Conservation (phyloP, 2,888 invertebrate species). For the Zygothrica quintamaculata region DNA sequence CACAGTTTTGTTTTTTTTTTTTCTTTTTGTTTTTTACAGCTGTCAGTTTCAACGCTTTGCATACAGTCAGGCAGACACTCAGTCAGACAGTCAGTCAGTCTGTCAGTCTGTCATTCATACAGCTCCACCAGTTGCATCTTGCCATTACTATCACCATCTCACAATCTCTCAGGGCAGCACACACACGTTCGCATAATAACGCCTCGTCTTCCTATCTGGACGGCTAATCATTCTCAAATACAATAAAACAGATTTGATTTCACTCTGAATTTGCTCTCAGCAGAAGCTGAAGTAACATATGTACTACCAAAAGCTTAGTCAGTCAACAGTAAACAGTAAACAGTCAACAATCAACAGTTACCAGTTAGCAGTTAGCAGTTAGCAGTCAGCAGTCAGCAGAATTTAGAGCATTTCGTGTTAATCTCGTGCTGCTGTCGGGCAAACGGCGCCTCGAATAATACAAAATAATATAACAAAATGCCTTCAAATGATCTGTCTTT, state of each 20-base stretch:
- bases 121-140: constrained; percentile 2
- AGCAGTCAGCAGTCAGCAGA: constrained; percentile 48
- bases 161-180: constrained; percentile 18
- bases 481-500: background rate
- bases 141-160: constrained; percentile 29
- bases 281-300: constrained; percentile 39
- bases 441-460: constrained; percentile 48
- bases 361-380: no score
- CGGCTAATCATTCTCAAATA: constrained; percentile 75
- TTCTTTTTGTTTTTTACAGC: constrained; percentile 14
- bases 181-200: constrained; percentile 64
- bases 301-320: constrained; percentile 74
- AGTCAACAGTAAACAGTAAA: constrained; percentile 67
- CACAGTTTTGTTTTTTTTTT: constrained; percentile 21
- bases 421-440: constrained; percentile 65
- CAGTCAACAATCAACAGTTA: no score
- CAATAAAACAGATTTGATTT: constrained; percentile 71
- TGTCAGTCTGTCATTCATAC: background rate
- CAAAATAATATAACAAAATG: constrained; percentile 29
- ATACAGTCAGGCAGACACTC: constrained; percentile 23
- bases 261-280: constrained; percentile 26
- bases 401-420: constrained; percentile 53
- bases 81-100: background rate
- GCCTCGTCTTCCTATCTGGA: constrained; percentile 62
- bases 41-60: constrained; percentile 47